These are phyloP conservation scores for Theodoxus fluviatilis DNA, from an alignment of 2,888 invertebrate species.

Conservation along the genomic window DNA sequence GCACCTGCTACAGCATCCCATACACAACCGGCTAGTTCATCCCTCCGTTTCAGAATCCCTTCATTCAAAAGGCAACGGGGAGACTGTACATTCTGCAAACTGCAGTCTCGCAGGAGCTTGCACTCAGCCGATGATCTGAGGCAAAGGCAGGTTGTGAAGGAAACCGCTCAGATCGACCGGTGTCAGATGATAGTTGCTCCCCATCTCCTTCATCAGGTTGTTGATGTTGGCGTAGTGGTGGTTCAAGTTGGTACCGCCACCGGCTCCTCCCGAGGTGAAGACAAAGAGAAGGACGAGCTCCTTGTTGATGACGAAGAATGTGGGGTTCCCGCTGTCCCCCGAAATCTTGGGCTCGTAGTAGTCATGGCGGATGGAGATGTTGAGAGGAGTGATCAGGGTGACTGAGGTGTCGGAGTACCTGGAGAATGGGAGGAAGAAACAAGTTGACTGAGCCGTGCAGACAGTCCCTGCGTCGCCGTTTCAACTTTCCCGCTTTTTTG, in stretches of 20 bases:
- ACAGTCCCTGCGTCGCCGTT: no score
- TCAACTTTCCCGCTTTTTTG: no score
- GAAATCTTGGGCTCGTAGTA: conserved; percentile 43
- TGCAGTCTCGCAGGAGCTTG: no score
- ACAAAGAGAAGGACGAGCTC: conserved; percentile 45
- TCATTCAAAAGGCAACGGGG: no score
- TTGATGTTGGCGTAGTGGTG: conserved; percentile 43
- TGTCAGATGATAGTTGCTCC: conserved; percentile 40
- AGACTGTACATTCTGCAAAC: no score
- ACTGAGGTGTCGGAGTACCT: conserved; percentile 35
- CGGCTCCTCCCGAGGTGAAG: conserved; percentile 44
- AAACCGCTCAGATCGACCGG: conserved; percentile 38
- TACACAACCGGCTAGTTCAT: no score
- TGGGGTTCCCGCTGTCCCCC: conserved; percentile 48
- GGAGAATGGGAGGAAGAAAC: no score
- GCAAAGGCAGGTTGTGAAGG: no score
- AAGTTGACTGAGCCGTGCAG: no score
- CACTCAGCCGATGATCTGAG: no score
- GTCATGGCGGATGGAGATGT: conserved; percentile 30
- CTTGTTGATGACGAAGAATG: conserved; percentile 44
- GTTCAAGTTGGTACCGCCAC: conserved; percentile 41
- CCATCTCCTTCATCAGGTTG: conserved; percentile 37
- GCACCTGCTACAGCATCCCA: no score
- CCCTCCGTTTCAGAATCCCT: no score
- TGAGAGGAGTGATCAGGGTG: conserved; percentile 24